A percentile compares a stretch with the other conserved stretches of the same genome.
These are phyloP conservation scores for Carterocephalus palaemon DNA, from an alignment of 2,888 invertebrate genomes.

Conservation along the genomic window DNA sequence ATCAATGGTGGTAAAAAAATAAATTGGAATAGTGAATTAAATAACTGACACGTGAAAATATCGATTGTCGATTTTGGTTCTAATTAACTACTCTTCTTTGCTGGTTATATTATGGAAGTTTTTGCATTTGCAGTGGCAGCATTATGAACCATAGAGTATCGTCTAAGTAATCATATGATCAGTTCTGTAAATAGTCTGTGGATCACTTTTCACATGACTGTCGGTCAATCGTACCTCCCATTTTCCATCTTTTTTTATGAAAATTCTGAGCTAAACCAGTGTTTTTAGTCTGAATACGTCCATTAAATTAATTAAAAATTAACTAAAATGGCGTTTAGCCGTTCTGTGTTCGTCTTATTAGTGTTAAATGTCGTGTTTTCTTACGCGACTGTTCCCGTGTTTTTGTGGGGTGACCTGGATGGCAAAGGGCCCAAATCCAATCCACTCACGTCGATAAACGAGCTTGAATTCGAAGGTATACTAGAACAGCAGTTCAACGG, in stretches of 20 bases:
- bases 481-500: constrained; percentile 55
- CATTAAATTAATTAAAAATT: constrained; percentile 46
- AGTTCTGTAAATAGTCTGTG: too few species aligned
- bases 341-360: constrained; percentile 62
- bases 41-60: too few species aligned
- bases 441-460: constrained; percentile 51
- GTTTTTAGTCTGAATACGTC: constrained; percentile 59
- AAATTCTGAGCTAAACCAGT: constrained; percentile 54
- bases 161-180: constrained; percentile 73
- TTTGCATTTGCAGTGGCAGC: constrained; percentile 32
- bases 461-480: constrained; percentile 53
- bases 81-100: too few species aligned
- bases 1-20: too few species aligned
- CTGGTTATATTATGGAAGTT: neutral
- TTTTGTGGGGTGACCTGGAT: constrained; percentile 76
- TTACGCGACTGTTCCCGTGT: constrained; percentile 73
- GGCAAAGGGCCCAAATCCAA: constrained; percentile 44
- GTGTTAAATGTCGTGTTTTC: constrained; percentile 58
- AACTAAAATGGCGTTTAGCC: constrained; percentile 69
- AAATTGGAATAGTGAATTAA: too few species aligned
- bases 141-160: constrained; percentile 51
- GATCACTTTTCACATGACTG: constrained; percentile 75
- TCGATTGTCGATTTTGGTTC: too few species aligned
- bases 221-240: constrained; percentile 61
- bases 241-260: constrained; percentile 58